Base-by-base conservation (phyloP, 2,113 vertebrate genomes). In the Vulpes ferrilata region DNA sequence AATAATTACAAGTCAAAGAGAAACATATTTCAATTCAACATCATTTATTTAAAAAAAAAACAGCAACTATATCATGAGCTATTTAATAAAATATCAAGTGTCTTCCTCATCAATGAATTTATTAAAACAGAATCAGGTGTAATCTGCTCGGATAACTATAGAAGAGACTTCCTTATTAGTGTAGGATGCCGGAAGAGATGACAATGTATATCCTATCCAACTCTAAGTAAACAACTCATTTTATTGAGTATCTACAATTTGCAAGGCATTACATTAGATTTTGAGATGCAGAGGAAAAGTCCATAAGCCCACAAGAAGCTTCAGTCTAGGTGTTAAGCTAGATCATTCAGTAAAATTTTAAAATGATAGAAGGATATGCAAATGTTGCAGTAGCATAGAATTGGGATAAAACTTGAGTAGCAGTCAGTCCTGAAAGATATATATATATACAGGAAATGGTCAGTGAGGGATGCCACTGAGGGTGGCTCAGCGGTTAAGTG, bases 51-150 rank as follows among this genome's bases (percentile, higher is more conserved):
- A 19, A 82, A 64, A 73, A 73, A 35, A 32, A 65, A 35, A 71
- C 1, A 27, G 57, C 9, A 96, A 11, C 22, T 83, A 93, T 90
- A 32, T 86, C 55, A 81, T 87, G 35, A 86, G 43, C 51, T 73
- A 2, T 82, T 95, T 89, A 64, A 71, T 85, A 81, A 81, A 43
- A 27, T 81, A 17, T 32, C 59, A 95, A 73, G 30, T 25, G 73
- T 93, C 53, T 76, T 92, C n/a, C 62, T 90, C 64, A 78, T 73
- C 91, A 85, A 11, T 82, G 65, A 93, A 78, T 73, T 88, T 65
- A 76, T 43, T 88, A 65, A 94, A 65, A 78, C 64, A 64, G 35
- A 94, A 97, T 48, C 62, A 51, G 19, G 90, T 65, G 76, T 23
- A 85, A 78, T 95, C 85, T 95, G 22, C 32, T 48, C 79, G 48